Conservation (phyloP, 1,140 invertebrate genomes). For the Brachionus asplanchnoidis region DNA sequence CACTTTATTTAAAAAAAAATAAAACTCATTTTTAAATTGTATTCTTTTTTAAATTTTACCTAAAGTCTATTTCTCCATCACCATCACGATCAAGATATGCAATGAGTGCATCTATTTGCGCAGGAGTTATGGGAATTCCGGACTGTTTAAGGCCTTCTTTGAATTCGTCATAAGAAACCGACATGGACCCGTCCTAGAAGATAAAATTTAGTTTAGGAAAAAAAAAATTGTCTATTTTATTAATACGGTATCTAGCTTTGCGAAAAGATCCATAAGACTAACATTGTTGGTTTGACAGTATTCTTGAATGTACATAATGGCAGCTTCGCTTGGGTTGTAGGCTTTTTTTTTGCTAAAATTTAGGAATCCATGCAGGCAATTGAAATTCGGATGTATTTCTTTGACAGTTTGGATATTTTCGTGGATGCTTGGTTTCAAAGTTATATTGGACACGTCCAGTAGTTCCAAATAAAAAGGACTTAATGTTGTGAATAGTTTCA, state of each 20-base stretch:
- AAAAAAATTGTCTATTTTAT: not conserved
- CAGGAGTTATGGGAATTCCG: constrained; percentile 46
- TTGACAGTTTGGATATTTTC: constrained; percentile 1
- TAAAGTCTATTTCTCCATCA: constrained; percentile 50
- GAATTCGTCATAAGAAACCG: constrained; percentile 50
- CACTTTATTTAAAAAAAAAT: constrained; percentile 15
- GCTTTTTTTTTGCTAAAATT: constrained; percentile 45
- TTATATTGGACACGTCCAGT: constrained; percentile 30
- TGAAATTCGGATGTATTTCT: constrained; percentile 41
- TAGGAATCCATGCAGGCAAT: constrained; percentile 41
- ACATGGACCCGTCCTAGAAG: constrained; percentile 48
- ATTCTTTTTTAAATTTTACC: constrained; percentile 43
- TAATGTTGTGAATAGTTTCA: constrained; percentile 6
- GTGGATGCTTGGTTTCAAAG: constrained; percentile 11
- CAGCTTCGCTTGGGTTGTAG: constrained; percentile 48
- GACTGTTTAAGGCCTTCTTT: constrained; percentile 47
- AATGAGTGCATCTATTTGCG: constrained; percentile 48
- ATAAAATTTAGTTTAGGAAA: not conserved
- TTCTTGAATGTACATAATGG: constrained; percentile 47
- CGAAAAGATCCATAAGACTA: constrained; percentile 49
- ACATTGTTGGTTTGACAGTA: constrained; percentile 48
- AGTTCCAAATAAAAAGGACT: not conserved
- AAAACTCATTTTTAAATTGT: not conserved
- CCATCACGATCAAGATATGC: constrained; percentile 48
- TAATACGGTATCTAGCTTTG: constrained; percentile 46